Evolutionary conservation across 1,140 invertebrate genomes (phyloP).

Genomic region (Neomicropteryx cornuta): DNA sequence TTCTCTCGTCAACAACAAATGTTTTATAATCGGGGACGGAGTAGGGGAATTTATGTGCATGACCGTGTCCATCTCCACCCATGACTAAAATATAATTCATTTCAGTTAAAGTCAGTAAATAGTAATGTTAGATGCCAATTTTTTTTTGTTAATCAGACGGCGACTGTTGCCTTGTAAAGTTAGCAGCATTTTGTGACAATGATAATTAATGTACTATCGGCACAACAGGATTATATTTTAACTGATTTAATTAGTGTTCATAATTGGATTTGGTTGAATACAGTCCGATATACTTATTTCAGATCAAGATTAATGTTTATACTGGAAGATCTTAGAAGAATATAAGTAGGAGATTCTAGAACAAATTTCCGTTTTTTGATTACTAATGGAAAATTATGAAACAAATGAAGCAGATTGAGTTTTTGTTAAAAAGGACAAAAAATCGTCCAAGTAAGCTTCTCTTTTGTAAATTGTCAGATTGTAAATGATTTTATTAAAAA

Average conservation of each 20-base stretch:
- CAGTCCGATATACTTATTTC: no score
- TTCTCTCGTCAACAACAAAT: slow-evolving; percentile 58
- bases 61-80: slow-evolving; percentile 42
- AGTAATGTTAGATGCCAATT: slow-evolving; percentile 1
- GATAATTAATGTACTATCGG: slow-evolving; percentile 1
- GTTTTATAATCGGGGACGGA: slow-evolving; percentile 55
- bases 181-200: not conserved
- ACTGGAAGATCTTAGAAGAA: no score
- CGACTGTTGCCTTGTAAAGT: not conserved
- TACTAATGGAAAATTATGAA: no score
- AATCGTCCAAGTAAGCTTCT: no score
- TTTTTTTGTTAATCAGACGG: not conserved
- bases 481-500: no score
- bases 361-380: no score
- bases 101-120: not conserved
- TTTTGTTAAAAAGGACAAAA: no score
- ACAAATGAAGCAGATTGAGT: no score
- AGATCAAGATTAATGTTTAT: no score
- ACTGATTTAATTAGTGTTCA: slow-evolving; percentile 7
- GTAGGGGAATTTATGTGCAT: slow-evolving; percentile 31
- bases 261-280: slow-evolving; percentile 16
- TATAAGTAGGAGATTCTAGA: no score
- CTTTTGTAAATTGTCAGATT: no score
- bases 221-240: slow-evolving; percentile 1
- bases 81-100: slow-evolving; percentile 24